These are phyloP conservation scores for Steatocranus sp. DNA, from an alignment of 2,797 vertebrate genomes.

Conservation along the genomic window DNA sequence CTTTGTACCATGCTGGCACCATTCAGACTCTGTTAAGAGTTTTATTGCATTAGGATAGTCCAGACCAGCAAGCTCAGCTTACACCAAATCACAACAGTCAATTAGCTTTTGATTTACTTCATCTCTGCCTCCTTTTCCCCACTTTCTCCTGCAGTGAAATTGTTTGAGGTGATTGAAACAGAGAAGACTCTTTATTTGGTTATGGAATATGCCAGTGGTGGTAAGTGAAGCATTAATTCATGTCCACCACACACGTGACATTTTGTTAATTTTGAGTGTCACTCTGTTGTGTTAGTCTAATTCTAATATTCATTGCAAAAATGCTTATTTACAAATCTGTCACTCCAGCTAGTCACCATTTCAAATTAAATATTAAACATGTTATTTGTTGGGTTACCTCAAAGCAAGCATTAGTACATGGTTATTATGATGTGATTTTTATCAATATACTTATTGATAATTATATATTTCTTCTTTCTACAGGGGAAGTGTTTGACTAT, in stretches of 20 bases:
- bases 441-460: neutral
- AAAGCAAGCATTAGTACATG: neutral
- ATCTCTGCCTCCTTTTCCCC: neutral
- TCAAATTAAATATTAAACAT: neutral
- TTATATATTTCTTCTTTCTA: neutral
- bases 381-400: neutral
- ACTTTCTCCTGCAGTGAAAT: slow-evolving; percentile 77
- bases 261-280: neutral
- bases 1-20: neutral
- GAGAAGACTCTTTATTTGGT: slow-evolving; percentile 97
- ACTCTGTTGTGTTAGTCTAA: neutral
- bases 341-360: neutral
- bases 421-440: neutral
- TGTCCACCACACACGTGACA: neutral
- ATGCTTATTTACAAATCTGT: neutral
- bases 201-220: slow-evolving; percentile 96
- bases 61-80: neutral
- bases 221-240: slow-evolving; percentile 71
- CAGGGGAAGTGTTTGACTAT: slow-evolving; percentile 96
- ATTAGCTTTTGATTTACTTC: neutral
- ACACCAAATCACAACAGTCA: neutral
- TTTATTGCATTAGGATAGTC: neutral
- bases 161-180: slow-evolving; percentile 97
- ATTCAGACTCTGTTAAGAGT: neutral
- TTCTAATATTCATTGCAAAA: neutral